Conservation (phyloP, 2,888 invertebrate species). For the Scelioninae gen. 1 region DNA sequence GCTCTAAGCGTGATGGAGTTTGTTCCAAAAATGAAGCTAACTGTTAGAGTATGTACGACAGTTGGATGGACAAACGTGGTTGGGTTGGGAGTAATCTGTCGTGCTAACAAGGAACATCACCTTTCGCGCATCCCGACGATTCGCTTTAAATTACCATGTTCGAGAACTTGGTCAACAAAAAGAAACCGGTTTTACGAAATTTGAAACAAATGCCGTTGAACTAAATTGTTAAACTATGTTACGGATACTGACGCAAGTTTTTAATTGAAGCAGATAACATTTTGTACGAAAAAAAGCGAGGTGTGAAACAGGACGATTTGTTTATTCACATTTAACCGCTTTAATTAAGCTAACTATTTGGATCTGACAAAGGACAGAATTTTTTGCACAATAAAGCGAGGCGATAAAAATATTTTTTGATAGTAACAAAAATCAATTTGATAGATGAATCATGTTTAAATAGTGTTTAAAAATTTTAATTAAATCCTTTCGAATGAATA, state of each 20-base stretch:
- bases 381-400: slow-evolving; percentile 2
- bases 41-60: slow-evolving; percentile 23
- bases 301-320: slow-evolving; percentile 19
- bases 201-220: slow-evolving; percentile 11
- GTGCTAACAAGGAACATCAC: slow-evolving; percentile 46
- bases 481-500: slow-evolving; percentile 38
- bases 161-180: slow-evolving; percentile 29
- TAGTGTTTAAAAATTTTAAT: slow-evolving; percentile 30
- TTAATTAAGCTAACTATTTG: slow-evolving; percentile 32
- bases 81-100: slow-evolving; percentile 50
- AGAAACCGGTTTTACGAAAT: slow-evolving; percentile 20
- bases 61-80: slow-evolving; percentile 47
- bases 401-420: slow-evolving; percentile 23
- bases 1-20: slow-evolving; percentile 16
- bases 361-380: slow-evolving; percentile 19
- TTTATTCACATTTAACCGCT: slow-evolving; percentile 22
- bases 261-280: slow-evolving; percentile 23
- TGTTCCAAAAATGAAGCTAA: slow-evolving; percentile 37
- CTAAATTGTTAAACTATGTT: slow-evolving; percentile 27
- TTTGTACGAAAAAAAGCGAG: neutral
- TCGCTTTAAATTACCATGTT: slow-evolving; percentile 43
- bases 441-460: slow-evolving; percentile 29
- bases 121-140: slow-evolving; percentile 17
- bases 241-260: slow-evolving; percentile 6
- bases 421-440: slow-evolving; percentile 28